Conservation (phyloP, 2,888 invertebrate species). For the Acheta domesticus region DNA sequence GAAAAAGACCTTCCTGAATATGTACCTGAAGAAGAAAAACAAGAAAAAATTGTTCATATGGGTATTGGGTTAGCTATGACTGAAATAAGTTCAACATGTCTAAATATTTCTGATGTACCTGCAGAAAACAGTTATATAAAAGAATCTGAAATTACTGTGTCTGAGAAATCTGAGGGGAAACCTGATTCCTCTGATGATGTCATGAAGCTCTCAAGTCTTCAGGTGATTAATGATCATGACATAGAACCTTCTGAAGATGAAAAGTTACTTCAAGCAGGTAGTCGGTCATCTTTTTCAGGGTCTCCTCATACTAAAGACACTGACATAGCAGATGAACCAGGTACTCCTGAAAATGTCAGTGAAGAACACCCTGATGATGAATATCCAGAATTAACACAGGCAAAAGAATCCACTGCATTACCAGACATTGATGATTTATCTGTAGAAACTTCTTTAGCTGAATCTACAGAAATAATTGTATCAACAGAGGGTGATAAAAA, state of each 20-base stretch:
- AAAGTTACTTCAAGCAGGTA: no score
- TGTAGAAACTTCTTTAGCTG: slow-evolving; percentile 52
- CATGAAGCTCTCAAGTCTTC: no score
- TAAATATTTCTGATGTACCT: no score
- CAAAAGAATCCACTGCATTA: no score
- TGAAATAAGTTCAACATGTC: no score
- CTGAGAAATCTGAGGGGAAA: slow-evolving; percentile 31
- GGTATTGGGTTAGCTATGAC: no score
- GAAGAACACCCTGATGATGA: not conserved
- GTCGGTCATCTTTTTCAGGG: no score
- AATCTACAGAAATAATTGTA: slow-evolving; percentile 54
- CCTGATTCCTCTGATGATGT: slow-evolving; percentile 24
- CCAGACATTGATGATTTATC: slow-evolving; percentile 38
- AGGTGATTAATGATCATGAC: no score
- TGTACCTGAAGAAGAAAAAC: slow-evolving; percentile 30
- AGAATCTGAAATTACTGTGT: slow-evolving; percentile 35
- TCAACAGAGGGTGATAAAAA: slow-evolving; percentile 45
- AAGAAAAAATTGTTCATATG: slow-evolving; percentile 20
- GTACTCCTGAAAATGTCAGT: not conserved
- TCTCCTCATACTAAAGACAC: no score
- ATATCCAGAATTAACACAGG: not conserved
- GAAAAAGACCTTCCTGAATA: slow-evolving; percentile 33
- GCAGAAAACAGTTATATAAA: no score
- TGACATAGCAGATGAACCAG: no score
- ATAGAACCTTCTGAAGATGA: no score